Base-by-base conservation (phyloP, 1,140 invertebrate species). In the Neodiprion lecontei region DNA sequence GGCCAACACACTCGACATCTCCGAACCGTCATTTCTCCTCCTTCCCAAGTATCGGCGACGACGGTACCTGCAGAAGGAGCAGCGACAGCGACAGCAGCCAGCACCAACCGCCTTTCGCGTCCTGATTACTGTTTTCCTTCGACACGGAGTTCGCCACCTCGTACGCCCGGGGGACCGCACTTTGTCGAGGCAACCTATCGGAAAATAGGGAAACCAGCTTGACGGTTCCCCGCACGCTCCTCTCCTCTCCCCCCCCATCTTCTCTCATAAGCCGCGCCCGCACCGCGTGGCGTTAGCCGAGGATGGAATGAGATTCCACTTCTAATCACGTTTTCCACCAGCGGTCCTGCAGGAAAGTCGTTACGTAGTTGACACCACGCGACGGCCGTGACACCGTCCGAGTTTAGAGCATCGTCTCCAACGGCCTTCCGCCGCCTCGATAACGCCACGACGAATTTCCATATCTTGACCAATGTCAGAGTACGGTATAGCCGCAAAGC, bases 101-200 rank as follows among this genome's bases (percentile, higher is more conserved):
- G 11, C 53, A 61, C 11, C 53, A 12, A 61, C 53, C 53, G 53
- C 53, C 53, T 61, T 61, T 85, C 83, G 82, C 79, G 74, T 80
- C 72, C 76, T 85, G 84, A 86, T 86, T 85, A 84, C 85, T 85
- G 85, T 84, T 86, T 86, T 83, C 82, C 82, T 84, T 82, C 80
- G 79, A 79, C 78, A 69, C 75, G 74, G 74, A 69, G 66, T 78
- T 69, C 70, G 72, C 72, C 21, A 49, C 72, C 61, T 47, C 14
- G 72, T 40, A 71, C n/a, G 73, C 66, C 68, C 70, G 79, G 78
- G 76, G 79, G 17, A 68, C 72, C 23, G 48, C 72, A 48, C 47
- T 48, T 47, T n/a, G 12, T 68, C 72, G 65, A 8, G 14, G 10
- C 66, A 68, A 48, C 14, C 72, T 28, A 61, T 53, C 9, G 21